Conservation (phyloP, 2,888 invertebrate genomes). For the Prostheceraeus crozeri region DNA sequence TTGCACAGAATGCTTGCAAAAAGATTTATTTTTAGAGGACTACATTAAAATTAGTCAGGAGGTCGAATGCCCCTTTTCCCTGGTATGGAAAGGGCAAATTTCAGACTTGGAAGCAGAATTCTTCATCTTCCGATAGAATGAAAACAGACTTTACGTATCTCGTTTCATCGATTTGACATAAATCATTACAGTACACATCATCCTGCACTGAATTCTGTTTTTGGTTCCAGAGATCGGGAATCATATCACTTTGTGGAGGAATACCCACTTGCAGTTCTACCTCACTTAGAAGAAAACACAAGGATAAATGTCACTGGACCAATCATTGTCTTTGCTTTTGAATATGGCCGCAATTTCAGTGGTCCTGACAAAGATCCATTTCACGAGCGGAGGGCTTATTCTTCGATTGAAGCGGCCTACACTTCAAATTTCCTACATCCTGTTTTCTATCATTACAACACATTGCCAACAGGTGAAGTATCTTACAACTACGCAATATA, state of each 20-base stretch:
- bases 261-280: slow-evolving; percentile 54
- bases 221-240: slow-evolving; percentile 43
- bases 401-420: slow-evolving; percentile 55
- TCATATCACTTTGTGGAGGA: slow-evolving; percentile 53
- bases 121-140: too few relatives aligned
- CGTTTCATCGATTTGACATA: too few relatives aligned
- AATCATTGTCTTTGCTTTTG: slow-evolving; percentile 53
- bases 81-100: too few relatives aligned
- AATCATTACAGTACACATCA: too few relatives aligned
- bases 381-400: slow-evolving; percentile 53
- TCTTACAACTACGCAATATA: too few relatives aligned
- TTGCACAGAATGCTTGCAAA: too few relatives aligned
- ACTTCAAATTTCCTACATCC: slow-evolving; percentile 59
- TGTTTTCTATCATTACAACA: slow-evolving; percentile 56
- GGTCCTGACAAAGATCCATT: slow-evolving; percentile 57
- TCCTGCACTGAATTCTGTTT: too few relatives aligned
- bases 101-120: too few relatives aligned
- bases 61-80: too few relatives aligned
- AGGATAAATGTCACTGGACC: slow-evolving; percentile 46
- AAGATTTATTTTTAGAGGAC: too few relatives aligned
- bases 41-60: too few relatives aligned
- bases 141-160: too few relatives aligned
- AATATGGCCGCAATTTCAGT: slow-evolving; percentile 58
- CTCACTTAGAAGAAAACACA: slow-evolving; percentile 47
- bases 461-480: slow-evolving; percentile 56